Evolutionary conservation across 2,797 vertebrate species (phyloP), one percentile per base, ranked within the genome.

Genomic region (Onychomys arenicola): DNA sequence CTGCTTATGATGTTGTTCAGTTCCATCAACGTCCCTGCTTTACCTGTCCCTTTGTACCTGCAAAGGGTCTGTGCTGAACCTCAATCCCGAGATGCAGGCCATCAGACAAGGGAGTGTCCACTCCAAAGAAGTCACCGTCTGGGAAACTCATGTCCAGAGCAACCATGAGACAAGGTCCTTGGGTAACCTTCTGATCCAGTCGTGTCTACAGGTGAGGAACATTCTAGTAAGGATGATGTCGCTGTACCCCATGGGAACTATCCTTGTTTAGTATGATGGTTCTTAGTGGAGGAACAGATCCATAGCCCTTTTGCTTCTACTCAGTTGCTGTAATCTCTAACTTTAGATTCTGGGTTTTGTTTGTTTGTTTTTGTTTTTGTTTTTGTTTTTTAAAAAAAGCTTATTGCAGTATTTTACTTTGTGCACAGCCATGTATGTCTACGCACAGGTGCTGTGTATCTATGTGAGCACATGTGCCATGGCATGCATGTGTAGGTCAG

Each of bases 21-120:
- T 81, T 76, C 85, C n/a, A 89, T 94, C 93, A n/a, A 17, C 67
- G 43, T 76, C 55, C 17, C 91, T 85, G 83, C 14, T 80, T 46
- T 77, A 84, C 71, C 85, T 80, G 25, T 76, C n/a, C 67, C 49
- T n/a, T 2, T 37, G 19, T 40, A 90, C 59, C 32, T 25, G 49
- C 83, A 55, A 14, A 63, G 0, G 52, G 27, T n/a, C 52, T n/a
- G 12, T 17, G 17, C 19, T 0, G 1, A 46, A 37, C 9, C 52
- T 65, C 80, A 6, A 5, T 0, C 21, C 27, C n/a, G 4, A 61
- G 49, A 52, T 7, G 32, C 0, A 9, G 59, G 46, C 32, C 46
- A 0, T 27, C 27, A 43, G 59, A 63, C 34, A 25, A 69, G 46
- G 34, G 16, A 27, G 3, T 59, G 43, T 5, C 29, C 5, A 5